Evolutionary conservation across 2,113 vertebrate genomes (phyloP), one percentile per base, ranked within the genome.

Genomic region (Entelurus aequoreus): DNA sequence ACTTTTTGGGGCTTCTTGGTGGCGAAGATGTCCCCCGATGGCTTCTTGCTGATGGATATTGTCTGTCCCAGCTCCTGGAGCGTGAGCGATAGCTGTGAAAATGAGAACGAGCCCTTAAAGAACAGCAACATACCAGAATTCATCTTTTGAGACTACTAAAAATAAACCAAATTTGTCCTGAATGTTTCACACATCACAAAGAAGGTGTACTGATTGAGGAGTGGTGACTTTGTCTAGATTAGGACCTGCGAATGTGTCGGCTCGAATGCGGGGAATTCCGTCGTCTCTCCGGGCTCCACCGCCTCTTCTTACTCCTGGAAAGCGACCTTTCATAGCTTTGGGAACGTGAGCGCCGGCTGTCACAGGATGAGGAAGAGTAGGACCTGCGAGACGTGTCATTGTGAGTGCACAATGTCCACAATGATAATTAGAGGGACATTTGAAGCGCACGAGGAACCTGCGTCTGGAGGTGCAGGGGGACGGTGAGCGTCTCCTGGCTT

Each of bases 381-480:
- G 82, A 75, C 40, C 40, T 42, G 4, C 64, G 56, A 2, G 74
- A 79, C 53, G 76, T 72, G 15, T n/a, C 6, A 3, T 42, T 42
- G 40, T 42, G 40, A 42, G 40, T 10, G 40, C 6, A 42, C 8
- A 3, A 9, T 10, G 8, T 10, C 36, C 15, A 1, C 6, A 12
- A 54, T 6, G 15, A 2, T 8, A 8, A 11, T 9, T 42, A 9
- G 28, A 1, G 3, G 12, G 8, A 54, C 35, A 37, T 4, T 14
- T 1, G 9, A 42, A 6, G 40, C 8, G 8, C 6, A 42, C 3
- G 11, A 6, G 6, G 37, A 5, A 88, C 86, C 86, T 80, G 72
- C 4, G 65, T 74, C 74, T 73, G 52, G 57, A 68, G 1, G 38
- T 65, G 5, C 21, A 14, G 0, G 48, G 68, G 12, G 90, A 89